phyloP scores from a whole-genome alignment of 2,888 invertebrate genomes.

The Cephus nigrinus region DNA sequence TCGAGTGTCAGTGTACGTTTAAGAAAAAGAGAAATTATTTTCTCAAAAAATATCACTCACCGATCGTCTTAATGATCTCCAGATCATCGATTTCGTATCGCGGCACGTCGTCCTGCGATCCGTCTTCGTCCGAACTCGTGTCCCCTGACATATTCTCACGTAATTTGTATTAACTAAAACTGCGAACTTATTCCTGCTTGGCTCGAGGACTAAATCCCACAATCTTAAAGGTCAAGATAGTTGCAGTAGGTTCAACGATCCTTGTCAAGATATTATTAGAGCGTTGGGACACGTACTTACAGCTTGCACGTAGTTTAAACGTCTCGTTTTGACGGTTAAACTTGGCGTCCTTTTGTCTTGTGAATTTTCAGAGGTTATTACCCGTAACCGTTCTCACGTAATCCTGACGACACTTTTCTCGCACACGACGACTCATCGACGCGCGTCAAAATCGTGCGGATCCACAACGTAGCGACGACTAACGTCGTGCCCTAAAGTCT shows the following conservation, averaged over 20 bases:
- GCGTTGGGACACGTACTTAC: conserved; percentile 18
- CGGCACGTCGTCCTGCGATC: conserved; percentile 54
- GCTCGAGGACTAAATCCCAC: not conserved
- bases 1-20: too few species aligned
- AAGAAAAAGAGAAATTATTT: too few species aligned
- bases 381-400: too few species aligned
- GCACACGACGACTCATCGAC: not conserved
- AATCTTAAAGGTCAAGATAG: conserved; percentile 19
- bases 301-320: not conserved
- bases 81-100: conserved; percentile 80
- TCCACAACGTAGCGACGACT: too few species aligned
- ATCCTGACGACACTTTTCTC: not conserved
- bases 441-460: too few species aligned
- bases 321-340: too few species aligned
- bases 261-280: conserved; percentile 47
- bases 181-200: not conserved
- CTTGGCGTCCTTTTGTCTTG: too few species aligned
- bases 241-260: conserved; percentile 49
- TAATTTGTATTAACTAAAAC: conserved; percentile 16
- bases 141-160: conserved; percentile 42
- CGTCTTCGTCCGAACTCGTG: conserved; percentile 56
- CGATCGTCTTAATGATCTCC: conserved; percentile 88
- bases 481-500: too few species aligned
- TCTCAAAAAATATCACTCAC: conserved; percentile 69
- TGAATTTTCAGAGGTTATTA: too few species aligned